Evolutionary conservation across 2,797 vertebrate species (phyloP), one percentile per base, ranked within the genome.

Genomic region (Enteromius trimaculatus): DNA sequence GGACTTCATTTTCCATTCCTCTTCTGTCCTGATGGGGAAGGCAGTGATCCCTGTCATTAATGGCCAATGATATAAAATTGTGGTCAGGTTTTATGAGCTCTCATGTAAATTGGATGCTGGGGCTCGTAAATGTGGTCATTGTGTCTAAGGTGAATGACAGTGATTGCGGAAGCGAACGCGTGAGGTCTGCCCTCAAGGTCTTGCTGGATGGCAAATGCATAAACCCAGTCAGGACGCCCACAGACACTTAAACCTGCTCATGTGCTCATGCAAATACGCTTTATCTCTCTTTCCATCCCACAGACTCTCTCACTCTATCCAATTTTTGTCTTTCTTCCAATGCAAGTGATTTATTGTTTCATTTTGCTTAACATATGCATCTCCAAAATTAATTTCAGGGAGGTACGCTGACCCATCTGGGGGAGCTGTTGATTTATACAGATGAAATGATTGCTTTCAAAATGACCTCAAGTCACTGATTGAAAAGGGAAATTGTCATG

Each of bases 41-140:
- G 31, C 55, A 83, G 69, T 85, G 86, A 87, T 83, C 86, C 86
- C 75, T 83, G 68, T 77, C 75, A 77, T 85, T 87, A 83, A 85
- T 85, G 68, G 80, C 65, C 81, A 81, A 80, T 87, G 80, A 85
- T 83, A 87, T 82, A 53, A 85, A 77, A 66, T 78, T 84, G 68
- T 60, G 84, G 84, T 85, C 58, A 47, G 66, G 14, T 80, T 87
- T 87, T 85, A 85, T 77, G 81, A 78, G 84, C 77, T 68, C 65
- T 60, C 77, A 74, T 87, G 84, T 85, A 87, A 87, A 87, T 83
- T 55, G 62, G 81, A 80, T 80, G 74, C 64, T 34, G 65, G 85
- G 64, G 77, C 77, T 83, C 77, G 23, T 86, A 83, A 86, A 86
- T 60, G 85, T 77, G 81, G 75, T 83, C 75, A 62, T 83, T 83